phyloP scores from a whole-genome alignment of 2,888 invertebrate species.

The Zaprionus bogoriensis region DNA sequence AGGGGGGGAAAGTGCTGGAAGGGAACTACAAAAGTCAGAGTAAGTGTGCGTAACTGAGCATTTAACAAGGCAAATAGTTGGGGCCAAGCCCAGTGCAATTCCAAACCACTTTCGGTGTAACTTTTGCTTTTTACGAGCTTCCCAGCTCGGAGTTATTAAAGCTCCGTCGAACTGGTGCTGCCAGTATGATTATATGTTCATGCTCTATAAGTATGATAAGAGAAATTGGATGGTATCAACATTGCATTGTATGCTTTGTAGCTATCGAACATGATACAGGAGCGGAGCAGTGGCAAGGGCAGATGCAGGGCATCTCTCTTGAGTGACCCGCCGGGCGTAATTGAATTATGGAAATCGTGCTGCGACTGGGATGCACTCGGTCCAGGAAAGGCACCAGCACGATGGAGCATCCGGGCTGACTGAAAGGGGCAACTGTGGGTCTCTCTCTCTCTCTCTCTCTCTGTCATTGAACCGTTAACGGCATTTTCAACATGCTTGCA shows the following conservation, averaged over 20 bases:
- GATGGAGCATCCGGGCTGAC: slow-evolving; percentile 1
- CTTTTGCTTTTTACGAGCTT: slow-evolving; percentile 24
- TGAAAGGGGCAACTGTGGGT: background rate
- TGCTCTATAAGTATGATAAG: no score
- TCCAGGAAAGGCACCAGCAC: slow-evolving; percentile 34
- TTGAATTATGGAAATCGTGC: slow-evolving; percentile 65
- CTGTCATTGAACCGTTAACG: slow-evolving; percentile 60
- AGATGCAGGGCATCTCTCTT: slow-evolving; percentile 19
- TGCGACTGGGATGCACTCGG: slow-evolving; percentile 30
- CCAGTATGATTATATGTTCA: no score
- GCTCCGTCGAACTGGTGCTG: no score
- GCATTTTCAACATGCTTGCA: slow-evolving; percentile 53
- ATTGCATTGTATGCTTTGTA: no score
- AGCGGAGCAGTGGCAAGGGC: no score
- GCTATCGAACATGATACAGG: no score
- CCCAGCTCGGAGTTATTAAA: no score
- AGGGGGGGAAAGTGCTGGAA: slow-evolving; percentile 2
- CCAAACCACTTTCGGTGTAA: slow-evolving; percentile 3
- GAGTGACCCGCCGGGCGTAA: slow-evolving; percentile 40
- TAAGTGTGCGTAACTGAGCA: slow-evolving; percentile 50
- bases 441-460: slow-evolving; percentile 24
- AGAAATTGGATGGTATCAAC: no score
- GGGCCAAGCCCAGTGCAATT: background rate
- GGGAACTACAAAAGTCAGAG: background rate
- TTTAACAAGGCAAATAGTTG: slow-evolving; percentile 51